phyloP scores from a whole-genome alignment of 2,113 vertebrate genomes.

The Esox niger region DNA sequence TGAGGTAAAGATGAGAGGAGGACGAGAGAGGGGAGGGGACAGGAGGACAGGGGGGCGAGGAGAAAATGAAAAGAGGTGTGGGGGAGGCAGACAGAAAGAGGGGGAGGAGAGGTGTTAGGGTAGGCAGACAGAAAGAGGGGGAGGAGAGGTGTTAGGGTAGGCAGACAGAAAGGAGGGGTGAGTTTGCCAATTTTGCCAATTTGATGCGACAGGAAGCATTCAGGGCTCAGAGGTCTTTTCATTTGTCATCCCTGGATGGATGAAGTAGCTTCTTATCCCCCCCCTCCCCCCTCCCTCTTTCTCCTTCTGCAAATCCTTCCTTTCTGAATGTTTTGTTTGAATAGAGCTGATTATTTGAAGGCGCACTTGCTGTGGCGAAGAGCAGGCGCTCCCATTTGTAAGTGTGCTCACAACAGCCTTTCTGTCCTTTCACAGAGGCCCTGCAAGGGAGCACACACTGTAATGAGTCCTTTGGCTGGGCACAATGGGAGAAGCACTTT shows the following conservation, averaged over 20 bases:
- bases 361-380: neutral
- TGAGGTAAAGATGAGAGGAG: neutral
- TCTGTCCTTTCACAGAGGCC: constrained; percentile 1
- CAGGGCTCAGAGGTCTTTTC: constrained; percentile 7
- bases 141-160: neutral
- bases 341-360: constrained; percentile 14
- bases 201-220: constrained; percentile 11
- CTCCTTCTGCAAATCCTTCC: neutral
- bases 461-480: constrained; percentile 26
- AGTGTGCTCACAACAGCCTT: constrained; percentile 11
- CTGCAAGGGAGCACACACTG: neutral
- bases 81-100: neutral
- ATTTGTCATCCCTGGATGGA: constrained; percentile 19
- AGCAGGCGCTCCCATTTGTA: constrained; percentile 17
- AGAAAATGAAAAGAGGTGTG: constrained; percentile 19
- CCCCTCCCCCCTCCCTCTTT: neutral
- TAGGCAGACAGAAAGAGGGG: neutral
- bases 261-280: constrained; percentile 8
- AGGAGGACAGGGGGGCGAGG: constrained; percentile 2
- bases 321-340: constrained; percentile 4
- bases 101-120: neutral
- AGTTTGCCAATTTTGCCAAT: too few species aligned
- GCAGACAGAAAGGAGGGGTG: neutral
- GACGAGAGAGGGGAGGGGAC: neutral
- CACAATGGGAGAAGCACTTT: constrained; percentile 25